These are phyloP conservation scores for Heterocephalus glaber DNA, from an alignment of 2,113 vertebrate genomes.

Conservation along the genomic window DNA sequence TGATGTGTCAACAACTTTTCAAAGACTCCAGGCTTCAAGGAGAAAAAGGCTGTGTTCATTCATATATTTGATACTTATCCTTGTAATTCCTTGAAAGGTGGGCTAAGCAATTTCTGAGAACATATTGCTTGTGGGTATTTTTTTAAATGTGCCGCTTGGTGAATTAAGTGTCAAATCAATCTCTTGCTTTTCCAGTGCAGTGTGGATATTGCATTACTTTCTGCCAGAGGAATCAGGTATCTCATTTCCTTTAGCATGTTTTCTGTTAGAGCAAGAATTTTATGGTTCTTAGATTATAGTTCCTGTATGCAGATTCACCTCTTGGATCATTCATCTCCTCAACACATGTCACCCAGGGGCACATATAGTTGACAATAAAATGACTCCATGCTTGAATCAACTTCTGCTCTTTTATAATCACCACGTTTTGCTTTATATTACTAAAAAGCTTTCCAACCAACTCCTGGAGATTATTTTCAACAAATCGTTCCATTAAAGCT, in stretches of 20 bases:
- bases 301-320: neutral
- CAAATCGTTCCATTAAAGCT: neutral
- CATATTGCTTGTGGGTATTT: neutral
- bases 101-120: neutral
- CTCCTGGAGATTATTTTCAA: neutral
- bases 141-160: neutral
- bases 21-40: neutral
- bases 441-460: neutral
- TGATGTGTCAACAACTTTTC: neutral
- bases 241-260: neutral
- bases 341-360: neutral
- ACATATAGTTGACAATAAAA: neutral
- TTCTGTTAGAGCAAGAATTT: neutral
- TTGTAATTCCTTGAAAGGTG: slow-evolving; percentile 22
- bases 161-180: neutral
- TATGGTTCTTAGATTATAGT: neutral
- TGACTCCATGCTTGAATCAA: neutral
- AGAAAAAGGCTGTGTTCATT: slow-evolving; percentile 6
- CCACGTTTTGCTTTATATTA: neutral
- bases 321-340: neutral
- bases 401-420: neutral
- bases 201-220: neutral
- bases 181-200: neutral
- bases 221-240: neutral
- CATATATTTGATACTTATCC: neutral